Evolutionary conservation across 2,888 invertebrate genomes (phyloP), one percentile per base, ranked within the genome.

Genomic region (Matsumyia berberina): DNA sequence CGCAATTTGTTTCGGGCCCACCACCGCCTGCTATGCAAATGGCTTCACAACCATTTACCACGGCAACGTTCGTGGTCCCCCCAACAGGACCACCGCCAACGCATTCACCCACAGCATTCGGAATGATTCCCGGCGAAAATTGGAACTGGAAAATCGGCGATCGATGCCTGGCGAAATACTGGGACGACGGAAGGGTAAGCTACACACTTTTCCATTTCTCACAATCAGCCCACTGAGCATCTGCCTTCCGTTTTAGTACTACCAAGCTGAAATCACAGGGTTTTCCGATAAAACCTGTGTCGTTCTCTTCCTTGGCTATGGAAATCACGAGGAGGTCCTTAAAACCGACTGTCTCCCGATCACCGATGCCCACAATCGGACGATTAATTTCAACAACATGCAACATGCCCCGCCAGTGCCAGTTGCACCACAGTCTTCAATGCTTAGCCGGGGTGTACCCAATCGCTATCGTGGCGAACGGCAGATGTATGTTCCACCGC

Each of bases 311-410:
- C 93, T 95, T 88, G 97, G 96, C 66, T 98, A 97, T 91, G 96
- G 97, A 49, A 97, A 98, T 91, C 95, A 96, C 87, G 97, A 98
- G 90, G 97, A 97, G 92, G 96, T 98, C 17, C 93, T 96, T 19
- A 95, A 96, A 90, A 93, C 94, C 11, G 97, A 97, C 91, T 96
- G 97, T 89, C 93, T 96, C 90, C 96, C 97, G 5, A 90, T 94
- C 70, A 93, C 93, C 7, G 90, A 91, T 86, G 88, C 87, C 2
- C 89, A 91, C 29, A 88, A 91, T 86, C 87, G 89, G 51, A 88
- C 90, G 7, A 82, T 91, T 1, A 86, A 87, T 29, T 83, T 86
- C 9, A 90, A 88, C 76, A 88, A 88, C 49, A 88, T 87, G 51
- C 72, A 87, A 12, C 87, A 87, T 33, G 57, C 57, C 9, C 86